Percentiles rank a stretch among this genome's conserved stretches.
Evolutionary conservation across 2,797 vertebrate species (phyloP).

Genomic region (Haliaeetus albicilla): DNA sequence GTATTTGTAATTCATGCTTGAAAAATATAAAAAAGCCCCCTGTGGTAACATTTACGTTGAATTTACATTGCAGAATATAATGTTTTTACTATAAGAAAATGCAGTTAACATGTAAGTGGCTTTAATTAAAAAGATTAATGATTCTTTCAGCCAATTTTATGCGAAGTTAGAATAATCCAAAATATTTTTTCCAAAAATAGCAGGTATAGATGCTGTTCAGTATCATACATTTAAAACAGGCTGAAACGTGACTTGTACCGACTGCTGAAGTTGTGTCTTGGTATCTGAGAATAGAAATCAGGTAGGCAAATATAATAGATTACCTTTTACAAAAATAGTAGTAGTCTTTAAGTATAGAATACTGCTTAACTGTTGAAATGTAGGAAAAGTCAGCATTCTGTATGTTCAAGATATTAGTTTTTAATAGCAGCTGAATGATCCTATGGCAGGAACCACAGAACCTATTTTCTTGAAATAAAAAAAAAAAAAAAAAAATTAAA

Average conservation of each 20-base stretch:
- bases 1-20: slow-evolving; percentile 60
- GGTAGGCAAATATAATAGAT: slow-evolving; percentile 76
- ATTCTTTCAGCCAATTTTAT: slow-evolving; percentile 76
- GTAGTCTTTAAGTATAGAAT: slow-evolving; percentile 82
- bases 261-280: slow-evolving; percentile 75
- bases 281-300: slow-evolving; percentile 73
- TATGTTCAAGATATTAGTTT: slow-evolving; percentile 81
- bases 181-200: slow-evolving; percentile 76
- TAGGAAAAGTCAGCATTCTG: slow-evolving; percentile 81
- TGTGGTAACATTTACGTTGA: slow-evolving; percentile 59
- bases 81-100: slow-evolving; percentile 74
- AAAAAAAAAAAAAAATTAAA: slow-evolving; percentile 66
- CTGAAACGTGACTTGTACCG: slow-evolving; percentile 76
- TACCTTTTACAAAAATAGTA: slow-evolving; percentile 84
- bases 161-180: slow-evolving; percentile 77
- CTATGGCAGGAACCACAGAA: slow-evolving; percentile 75
- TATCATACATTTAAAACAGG: slow-evolving; percentile 71
- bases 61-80: slow-evolving; percentile 74
- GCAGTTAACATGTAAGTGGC: slow-evolving; percentile 73
- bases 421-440: slow-evolving; percentile 86
- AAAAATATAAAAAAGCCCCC: slow-evolving; percentile 70
- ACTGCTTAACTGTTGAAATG: slow-evolving; percentile 81
- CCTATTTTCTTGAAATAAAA: slow-evolving; percentile 75
- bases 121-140: slow-evolving; percentile 71
- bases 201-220: slow-evolving; percentile 72